Percentiles rank a stretch among this genome's conserved stretches.
These are phyloP conservation scores for Hippocampus guttulatus DNA, from an alignment of 2,113 vertebrate species.

Conservation along the genomic window DNA sequence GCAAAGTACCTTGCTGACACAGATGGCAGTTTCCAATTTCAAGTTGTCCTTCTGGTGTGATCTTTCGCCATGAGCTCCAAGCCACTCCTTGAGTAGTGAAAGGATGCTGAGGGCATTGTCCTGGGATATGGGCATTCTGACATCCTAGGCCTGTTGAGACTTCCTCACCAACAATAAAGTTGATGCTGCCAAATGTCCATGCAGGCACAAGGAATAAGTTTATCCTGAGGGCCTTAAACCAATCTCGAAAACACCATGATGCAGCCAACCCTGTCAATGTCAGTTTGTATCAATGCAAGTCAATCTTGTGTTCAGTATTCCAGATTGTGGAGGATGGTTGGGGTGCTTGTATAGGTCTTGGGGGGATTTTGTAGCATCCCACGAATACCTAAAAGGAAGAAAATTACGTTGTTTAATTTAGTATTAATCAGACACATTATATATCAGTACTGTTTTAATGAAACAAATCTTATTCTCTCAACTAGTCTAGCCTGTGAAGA, in stretches of 20 bases:
- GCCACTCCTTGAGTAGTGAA: constrained; percentile 84
- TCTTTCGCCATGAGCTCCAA: constrained; percentile 49
- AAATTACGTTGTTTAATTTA: background rate
- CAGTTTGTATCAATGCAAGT: background rate
- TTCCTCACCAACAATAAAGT: constrained; percentile 22
- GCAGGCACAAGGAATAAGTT: constrained; percentile 13
- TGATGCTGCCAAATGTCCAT: background rate
- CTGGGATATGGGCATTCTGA: constrained; percentile 91
- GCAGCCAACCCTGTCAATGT: background rate
- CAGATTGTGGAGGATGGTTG: constrained; percentile 26
- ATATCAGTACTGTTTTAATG: too few relatives aligned
- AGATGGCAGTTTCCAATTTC: constrained; percentile 13
- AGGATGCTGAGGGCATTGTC: constrained; percentile 88
- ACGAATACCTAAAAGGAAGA: constrained; percentile 18
- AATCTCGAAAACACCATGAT: constrained; percentile 13
- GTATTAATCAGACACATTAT: background rate
- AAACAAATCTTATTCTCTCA: too few relatives aligned
- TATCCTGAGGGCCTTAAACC: constrained; percentile 9
- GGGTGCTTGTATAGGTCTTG: background rate
- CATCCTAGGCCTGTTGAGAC: constrained; percentile 65
- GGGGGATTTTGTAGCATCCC: constrained; percentile 18
- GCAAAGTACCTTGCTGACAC: constrained; percentile 18
- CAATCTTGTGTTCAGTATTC: constrained; percentile 6
- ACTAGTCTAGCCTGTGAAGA: too few relatives aligned
- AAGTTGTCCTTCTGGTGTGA: constrained; percentile 49